phyloP scores from a whole-genome alignment of 2,888 invertebrate species.

The Gari tellinella region DNA sequence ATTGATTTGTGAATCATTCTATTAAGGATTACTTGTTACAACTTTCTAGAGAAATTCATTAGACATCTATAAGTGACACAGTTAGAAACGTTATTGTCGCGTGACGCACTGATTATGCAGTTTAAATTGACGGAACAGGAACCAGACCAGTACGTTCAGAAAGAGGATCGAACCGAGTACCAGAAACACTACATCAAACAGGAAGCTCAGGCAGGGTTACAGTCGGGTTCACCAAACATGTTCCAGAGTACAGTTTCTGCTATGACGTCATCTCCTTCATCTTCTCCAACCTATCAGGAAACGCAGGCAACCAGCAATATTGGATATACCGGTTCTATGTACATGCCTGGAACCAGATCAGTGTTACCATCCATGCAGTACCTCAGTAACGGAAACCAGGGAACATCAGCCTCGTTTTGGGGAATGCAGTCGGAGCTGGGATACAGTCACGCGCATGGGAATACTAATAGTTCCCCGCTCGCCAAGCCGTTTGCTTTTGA shows the following conservation, averaged over 20 bases:
- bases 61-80: no score
- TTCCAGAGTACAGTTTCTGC: conserved; percentile 46
- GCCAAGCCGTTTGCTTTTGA: conserved; percentile 53
- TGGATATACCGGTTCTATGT: conserved; percentile 57
- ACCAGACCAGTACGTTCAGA: conserved; percentile 33
- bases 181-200: conserved; percentile 46
- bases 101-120: conserved; percentile 51
- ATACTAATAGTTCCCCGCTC: conserved; percentile 39
- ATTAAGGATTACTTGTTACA: no score
- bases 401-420: conserved; percentile 58
- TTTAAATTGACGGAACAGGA: conserved; percentile 48
- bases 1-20: no score
- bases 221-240: conserved; percentile 43
- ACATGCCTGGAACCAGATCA: conserved; percentile 56
- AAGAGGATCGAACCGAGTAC: conserved; percentile 39
- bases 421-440: conserved; percentile 58
- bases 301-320: conserved; percentile 45
- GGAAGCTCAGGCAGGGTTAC: conserved; percentile 27
- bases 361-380: conserved; percentile 61
- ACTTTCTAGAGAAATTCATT: background rate
- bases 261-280: conserved; percentile 43
- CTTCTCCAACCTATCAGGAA: conserved; percentile 53
- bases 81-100: background rate
- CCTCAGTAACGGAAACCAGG: conserved; percentile 54
- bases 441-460: conserved; percentile 45